Evolutionary conservation across 2,797 vertebrate species (phyloP), one percentile per base, ranked within the genome.

Genomic region (Taenioides sp.): DNA sequence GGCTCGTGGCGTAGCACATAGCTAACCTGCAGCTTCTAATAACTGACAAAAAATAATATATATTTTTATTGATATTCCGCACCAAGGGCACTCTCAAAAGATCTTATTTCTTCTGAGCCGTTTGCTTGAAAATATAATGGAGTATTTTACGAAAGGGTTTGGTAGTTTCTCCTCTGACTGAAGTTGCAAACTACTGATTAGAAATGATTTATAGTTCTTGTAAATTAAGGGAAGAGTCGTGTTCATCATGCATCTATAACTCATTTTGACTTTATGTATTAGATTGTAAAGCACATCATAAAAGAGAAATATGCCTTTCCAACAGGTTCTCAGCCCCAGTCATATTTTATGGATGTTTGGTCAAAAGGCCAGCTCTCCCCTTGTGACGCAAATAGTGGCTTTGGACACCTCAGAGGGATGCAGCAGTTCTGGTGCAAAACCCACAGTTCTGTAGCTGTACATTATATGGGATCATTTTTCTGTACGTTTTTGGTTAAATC

Each of bases 61-160:
- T 65, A 47, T 72, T 74, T 72, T 34, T 75, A 71, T 73, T 72
- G 70, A 75, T 66, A 77, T 80, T 55, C 27, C 65, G 49, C 62
- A 9, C 49, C 77, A 47, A 62, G 43, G 37, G 52, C 50, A 70
- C 59, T 66, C 68, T 67, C 60, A 64, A 67, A 66, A 68, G 61
- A 54, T 66, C 71, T 78, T 50, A 72, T 75, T 64, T 72, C 80
- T 79, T 77, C 50, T 76, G 63, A 71, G 65, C 67, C n/a, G 55
- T 63, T 82, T 77, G 74, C 49, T 28, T 17, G 37, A 55, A 71
- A 34, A 74, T 28, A 73, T 75, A 69, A 79, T 75, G 80, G 70
- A 70, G 65, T 79, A 67, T 73, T 77, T 79, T 77, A 70, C 61
- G 65, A 31, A 63, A 52, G 43, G 50, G 27, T 31, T 67, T 81